These are phyloP conservation scores for Gnathochromis pfefferi DNA, from an alignment of 2,113 vertebrate species.

Conservation along the genomic window DNA sequence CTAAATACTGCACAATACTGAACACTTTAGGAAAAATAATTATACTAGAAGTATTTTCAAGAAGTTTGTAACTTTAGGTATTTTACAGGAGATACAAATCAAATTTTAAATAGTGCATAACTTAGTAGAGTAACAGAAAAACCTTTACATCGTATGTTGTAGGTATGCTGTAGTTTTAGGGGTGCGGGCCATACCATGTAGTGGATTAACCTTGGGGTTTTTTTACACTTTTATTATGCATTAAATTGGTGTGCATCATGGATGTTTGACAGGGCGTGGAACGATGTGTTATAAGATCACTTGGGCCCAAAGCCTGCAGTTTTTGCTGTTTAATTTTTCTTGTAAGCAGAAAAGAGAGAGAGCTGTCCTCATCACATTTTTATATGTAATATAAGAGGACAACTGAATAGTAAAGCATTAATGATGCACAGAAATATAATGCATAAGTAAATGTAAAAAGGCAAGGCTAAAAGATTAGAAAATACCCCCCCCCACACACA, in stretches of 20 bases:
- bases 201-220: rapidly evolving
- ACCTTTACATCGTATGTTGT: not conserved
- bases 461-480: not conserved
- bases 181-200: not conserved
- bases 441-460: not conserved
- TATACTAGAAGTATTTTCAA: not conserved
- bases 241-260: not conserved
- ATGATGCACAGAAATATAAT: not conserved
- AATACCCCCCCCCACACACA: rapidly evolving
- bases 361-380: not conserved
- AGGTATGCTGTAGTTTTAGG: not conserved
- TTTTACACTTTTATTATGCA: not conserved
- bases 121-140: not conserved
- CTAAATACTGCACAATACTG: not conserved
- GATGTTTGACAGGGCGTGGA: not conserved
- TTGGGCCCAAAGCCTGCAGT: not conserved
- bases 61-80: not conserved
- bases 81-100: not conserved
- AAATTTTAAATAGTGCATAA: not conserved
- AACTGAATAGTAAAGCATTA: not conserved
- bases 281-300: not conserved
- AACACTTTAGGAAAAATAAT: not conserved
- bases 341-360: not conserved
- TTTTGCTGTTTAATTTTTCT: not conserved
- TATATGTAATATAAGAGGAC: not conserved